Conservation (phyloP, 2,797 vertebrate species). For the Myotis daubentonii region DNA sequence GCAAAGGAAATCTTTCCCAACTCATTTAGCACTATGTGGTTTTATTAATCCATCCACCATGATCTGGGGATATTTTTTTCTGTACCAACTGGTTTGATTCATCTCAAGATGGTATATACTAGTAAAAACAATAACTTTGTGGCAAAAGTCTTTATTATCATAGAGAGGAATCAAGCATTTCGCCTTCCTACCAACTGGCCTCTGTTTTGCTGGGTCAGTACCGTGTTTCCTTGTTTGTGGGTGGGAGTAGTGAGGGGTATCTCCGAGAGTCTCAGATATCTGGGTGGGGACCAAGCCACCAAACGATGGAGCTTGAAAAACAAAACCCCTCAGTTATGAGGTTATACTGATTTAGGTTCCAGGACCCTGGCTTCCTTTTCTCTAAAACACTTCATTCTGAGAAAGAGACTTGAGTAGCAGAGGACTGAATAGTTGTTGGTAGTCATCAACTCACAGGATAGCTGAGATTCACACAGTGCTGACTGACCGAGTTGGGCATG, state of each 20-base stretch:
- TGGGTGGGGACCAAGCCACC: not conserved
- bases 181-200: not conserved
- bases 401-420: not conserved
- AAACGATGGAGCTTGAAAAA: not conserved
- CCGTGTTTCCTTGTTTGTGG: not conserved
- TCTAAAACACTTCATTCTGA: not conserved
- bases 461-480: not conserved
- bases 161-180: not conserved
- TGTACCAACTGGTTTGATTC: not conserved
- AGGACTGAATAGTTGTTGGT: not conserved
- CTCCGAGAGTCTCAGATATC: not conserved
- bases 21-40: not conserved
- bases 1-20: not conserved
- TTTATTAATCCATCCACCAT: not conserved
- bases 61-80: not conserved
- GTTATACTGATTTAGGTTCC: not conserved
- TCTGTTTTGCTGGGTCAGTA: not conserved
- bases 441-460: not conserved
- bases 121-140: not conserved
- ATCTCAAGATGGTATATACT: not conserved
- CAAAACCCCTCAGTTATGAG: not conserved
- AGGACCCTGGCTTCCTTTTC: not conserved
- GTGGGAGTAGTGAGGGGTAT: not conserved
- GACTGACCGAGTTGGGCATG: not conserved
- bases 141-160: not conserved